Evolutionary conservation across 2,113 vertebrate genomes (phyloP).

Genomic region (Reinhardtius hippoglossoides): DNA sequence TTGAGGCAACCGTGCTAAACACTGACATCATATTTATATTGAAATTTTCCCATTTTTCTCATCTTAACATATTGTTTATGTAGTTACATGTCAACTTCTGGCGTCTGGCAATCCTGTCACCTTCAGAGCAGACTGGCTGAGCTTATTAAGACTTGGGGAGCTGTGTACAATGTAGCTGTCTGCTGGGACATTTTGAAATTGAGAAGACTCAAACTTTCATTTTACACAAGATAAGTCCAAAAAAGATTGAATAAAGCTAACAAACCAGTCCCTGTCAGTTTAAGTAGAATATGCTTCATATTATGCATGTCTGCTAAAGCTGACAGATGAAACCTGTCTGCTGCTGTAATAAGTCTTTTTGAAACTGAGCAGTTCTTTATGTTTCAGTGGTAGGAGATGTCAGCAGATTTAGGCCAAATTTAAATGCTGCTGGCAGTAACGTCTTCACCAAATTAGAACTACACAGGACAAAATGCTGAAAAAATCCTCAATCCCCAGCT

Average conservation of each 20-base stretch:
- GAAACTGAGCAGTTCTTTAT: background rate
- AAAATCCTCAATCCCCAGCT: background rate
- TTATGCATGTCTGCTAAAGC: background rate
- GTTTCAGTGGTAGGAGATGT: background rate
- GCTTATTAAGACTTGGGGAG: constrained; percentile 38
- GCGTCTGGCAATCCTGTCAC: constrained; percentile 14
- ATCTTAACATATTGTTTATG: background rate
- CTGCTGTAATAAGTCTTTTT: constrained; percentile 1
- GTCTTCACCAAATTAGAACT: background rate
- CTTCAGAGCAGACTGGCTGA: constrained; percentile 22
- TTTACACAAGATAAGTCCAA: constrained; percentile 8
- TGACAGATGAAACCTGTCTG: background rate
- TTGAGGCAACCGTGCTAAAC: too few species aligned
- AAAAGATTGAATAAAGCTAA: constrained; percentile 3
- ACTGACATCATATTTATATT: too few species aligned
- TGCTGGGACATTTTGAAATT: constrained; percentile 29
- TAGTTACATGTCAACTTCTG: background rate
- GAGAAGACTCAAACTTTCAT: background rate
- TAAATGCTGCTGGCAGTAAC: background rate
- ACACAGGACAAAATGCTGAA: background rate
- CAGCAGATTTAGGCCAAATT: background rate
- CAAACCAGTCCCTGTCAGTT: constrained; percentile 5
- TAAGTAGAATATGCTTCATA: constrained; percentile 5
- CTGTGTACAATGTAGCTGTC: constrained; percentile 10
- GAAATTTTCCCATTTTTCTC: too few species aligned